These are phyloP conservation scores for Pinna nobilis DNA, from an alignment of 1,140 invertebrate species.

Conservation along the genomic window DNA sequence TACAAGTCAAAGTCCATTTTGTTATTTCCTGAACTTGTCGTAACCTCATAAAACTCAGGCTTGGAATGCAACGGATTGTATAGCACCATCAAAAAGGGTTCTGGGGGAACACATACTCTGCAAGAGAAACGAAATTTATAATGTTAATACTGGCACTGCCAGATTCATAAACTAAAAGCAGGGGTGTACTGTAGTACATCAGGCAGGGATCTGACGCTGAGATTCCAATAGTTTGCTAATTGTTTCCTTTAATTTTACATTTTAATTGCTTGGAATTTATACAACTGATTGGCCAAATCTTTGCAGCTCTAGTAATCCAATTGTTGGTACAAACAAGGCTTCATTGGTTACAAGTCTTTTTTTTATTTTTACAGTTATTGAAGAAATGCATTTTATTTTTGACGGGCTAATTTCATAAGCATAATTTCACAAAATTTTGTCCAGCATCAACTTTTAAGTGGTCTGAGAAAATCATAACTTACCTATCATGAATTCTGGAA, in stretches of 20 bases:
- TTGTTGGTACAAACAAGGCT: no score
- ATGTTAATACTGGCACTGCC: neutral
- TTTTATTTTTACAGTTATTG: no score
- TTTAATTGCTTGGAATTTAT: neutral
- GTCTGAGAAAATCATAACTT: neutral
- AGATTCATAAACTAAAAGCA: neutral
- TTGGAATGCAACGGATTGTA: constrained; percentile 69
- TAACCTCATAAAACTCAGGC: constrained; percentile 70
- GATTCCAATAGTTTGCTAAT: neutral
- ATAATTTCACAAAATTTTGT: neutral
- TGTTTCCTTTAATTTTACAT: neutral
- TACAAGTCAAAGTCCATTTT: constrained; percentile 63
- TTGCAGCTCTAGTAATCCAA: no score
- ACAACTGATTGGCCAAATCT: neutral
- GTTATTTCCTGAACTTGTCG: constrained; percentile 43
- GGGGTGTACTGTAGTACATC: neutral
- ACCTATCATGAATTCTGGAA: constrained; percentile 67
- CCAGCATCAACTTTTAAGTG: neutral
- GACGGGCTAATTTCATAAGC: neutral
- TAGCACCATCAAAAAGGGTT: constrained; percentile 68
- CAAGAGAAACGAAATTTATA: constrained; percentile 27
- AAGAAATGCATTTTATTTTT: neutral
- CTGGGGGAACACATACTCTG: constrained; percentile 69
- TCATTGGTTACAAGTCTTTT: no score
- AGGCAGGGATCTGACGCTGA: neutral